phyloP scores from a whole-genome alignment of 2,888 invertebrate genomes.

The Pyralis farinalis region DNA sequence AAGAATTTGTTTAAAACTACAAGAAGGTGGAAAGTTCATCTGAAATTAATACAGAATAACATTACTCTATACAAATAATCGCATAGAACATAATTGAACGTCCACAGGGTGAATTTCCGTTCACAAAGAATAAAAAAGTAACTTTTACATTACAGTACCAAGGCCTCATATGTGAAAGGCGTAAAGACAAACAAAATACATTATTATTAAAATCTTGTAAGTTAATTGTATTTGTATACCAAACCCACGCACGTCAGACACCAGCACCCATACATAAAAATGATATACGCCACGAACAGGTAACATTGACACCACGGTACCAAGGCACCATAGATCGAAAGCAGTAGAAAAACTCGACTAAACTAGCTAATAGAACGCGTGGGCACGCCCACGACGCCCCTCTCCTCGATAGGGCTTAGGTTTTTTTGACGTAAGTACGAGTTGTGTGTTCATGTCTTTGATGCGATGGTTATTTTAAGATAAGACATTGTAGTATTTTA shows the following conservation, averaged over 20 bases:
- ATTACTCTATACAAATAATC: no score
- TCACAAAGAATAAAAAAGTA: neutral
- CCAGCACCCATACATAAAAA: conserved; percentile 4
- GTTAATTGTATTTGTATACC: neutral
- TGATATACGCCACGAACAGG: conserved; percentile 16
- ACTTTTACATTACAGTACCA: neutral
- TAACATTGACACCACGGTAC: conserved; percentile 30
- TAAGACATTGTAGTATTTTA: no score
- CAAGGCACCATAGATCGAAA: conserved; percentile 6
- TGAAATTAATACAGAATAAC: no score
- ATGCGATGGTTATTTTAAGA: neutral
- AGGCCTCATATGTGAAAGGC: neutral
- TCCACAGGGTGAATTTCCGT: no score
- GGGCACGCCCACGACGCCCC: conserved; percentile 18
- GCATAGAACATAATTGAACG: no score
- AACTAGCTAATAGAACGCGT: conserved; percentile 10
- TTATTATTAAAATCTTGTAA: neutral
- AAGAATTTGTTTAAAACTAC: no score
- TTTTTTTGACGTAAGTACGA: conserved; percentile 5
- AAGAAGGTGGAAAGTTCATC: no score
- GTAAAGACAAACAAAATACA: neutral
- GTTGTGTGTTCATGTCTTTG: conserved; percentile 5
- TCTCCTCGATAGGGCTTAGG: conserved; percentile 1
- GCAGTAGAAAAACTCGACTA: conserved; percentile 13
- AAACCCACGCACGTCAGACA: neutral